These are phyloP conservation scores for Triplophysa siluroides DNA, from an alignment of 2,113 vertebrate genomes.

Conservation along the genomic window DNA sequence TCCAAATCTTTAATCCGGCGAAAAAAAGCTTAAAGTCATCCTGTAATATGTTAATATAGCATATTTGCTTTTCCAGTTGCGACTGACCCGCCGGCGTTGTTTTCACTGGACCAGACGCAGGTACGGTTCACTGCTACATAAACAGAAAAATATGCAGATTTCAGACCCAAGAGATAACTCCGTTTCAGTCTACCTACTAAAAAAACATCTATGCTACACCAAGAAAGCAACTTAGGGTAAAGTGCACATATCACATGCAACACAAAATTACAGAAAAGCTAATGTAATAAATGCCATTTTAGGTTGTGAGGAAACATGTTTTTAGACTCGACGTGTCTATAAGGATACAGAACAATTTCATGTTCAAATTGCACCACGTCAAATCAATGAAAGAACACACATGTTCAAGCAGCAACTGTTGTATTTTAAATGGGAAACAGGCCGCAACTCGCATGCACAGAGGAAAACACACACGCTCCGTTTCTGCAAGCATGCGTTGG, in stretches of 20 bases:
- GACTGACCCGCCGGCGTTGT: slow-evolving; percentile 44
- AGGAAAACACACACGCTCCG: slow-evolving; percentile 34
- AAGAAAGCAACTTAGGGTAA: slow-evolving; percentile 17
- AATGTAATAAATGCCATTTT: background rate
- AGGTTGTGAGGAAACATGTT: background rate
- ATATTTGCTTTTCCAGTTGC: slow-evolving; percentile 52
- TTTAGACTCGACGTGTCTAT: background rate
- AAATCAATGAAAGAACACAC: slow-evolving; percentile 45
- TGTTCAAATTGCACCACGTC: slow-evolving; percentile 38
- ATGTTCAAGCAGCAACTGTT: slow-evolving; percentile 40
- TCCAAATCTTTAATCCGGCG: slow-evolving; percentile 22
- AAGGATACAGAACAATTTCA: slow-evolving; percentile 20
- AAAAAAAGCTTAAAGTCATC: slow-evolving; percentile 38
- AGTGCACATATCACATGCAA: background rate
- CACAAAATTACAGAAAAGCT: background rate
- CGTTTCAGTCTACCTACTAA: slow-evolving; percentile 42
- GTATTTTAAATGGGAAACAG: slow-evolving; percentile 65
- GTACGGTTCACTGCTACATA: slow-evolving; percentile 52
- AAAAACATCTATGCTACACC: slow-evolving; percentile 32
- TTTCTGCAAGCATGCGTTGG: slow-evolving; percentile 49
- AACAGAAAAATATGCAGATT: slow-evolving; percentile 56
- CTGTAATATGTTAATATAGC: slow-evolving; percentile 46
- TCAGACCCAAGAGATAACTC: slow-evolving; percentile 53
- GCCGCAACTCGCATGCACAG: slow-evolving; percentile 46
- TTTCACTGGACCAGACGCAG: slow-evolving; percentile 50